phyloP scores from a whole-genome alignment of 2,797 vertebrate genomes.

The Gallinago nigripennis region DNA sequence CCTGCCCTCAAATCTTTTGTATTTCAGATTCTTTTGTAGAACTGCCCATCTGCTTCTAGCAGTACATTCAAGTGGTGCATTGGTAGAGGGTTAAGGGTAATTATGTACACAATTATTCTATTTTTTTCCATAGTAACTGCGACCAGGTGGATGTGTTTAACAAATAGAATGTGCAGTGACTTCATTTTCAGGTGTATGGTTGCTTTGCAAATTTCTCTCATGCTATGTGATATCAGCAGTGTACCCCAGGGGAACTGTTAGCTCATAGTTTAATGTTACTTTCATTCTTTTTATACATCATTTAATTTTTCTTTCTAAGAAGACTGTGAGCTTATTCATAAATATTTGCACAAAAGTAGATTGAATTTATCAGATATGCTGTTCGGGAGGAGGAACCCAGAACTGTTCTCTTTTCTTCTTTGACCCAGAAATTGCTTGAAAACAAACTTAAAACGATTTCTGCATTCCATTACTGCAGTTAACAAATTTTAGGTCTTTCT shows the following conservation, averaged over 20 bases:
- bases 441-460: background rate
- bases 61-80: background rate
- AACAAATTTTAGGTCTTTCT: background rate
- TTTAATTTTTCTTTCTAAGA: background rate
- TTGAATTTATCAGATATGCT: background rate
- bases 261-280: background rate
- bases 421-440: background rate
- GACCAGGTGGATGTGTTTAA: background rate
- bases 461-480: background rate
- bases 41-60: background rate
- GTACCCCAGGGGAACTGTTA: background rate
- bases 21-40: background rate
- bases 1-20: background rate
- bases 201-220: background rate
- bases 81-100: background rate
- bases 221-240: accelerated
- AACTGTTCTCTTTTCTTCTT: background rate
- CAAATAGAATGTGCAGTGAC: background rate
- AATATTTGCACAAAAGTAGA: background rate
- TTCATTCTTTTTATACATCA: background rate
- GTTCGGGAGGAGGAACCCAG: background rate
- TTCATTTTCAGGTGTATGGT: background rate
- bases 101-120: background rate
- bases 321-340: background rate
- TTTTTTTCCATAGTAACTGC: background rate